phyloP scores from a whole-genome alignment of 2,888 invertebrate species.

The Drosophila cracens region DNA sequence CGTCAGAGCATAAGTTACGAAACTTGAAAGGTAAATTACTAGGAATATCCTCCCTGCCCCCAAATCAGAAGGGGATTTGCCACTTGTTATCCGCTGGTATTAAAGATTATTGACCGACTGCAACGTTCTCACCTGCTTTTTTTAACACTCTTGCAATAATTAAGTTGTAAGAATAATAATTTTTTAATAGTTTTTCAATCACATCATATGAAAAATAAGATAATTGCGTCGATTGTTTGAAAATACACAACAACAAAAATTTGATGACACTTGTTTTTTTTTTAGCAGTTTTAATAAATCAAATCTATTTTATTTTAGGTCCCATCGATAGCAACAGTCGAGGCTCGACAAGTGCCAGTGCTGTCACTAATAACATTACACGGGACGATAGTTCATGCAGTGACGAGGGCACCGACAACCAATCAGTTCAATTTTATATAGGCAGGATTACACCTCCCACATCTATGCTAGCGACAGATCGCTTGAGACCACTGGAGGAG shows the following conservation, averaged over 20 bases:
- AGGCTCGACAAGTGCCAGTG: slow-evolving; percentile 55
- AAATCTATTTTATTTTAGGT: slow-evolving; percentile 31
- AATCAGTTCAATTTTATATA: slow-evolving; percentile 79
- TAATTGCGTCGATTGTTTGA: neutral
- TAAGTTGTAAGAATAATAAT: neutral
- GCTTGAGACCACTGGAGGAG: neutral
- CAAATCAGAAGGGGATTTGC: no score
- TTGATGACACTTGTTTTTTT: neutral
- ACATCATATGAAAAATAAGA: neutral
- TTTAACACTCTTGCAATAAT: neutral
- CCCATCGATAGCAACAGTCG: slow-evolving; percentile 76
- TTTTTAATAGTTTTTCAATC: no score
- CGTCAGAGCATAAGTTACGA: neutral
- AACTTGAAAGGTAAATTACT: neutral
- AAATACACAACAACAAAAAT: neutral
- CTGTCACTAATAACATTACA: slow-evolving; percentile 60
- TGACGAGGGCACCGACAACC: slow-evolving; percentile 80
- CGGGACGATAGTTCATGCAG: slow-evolving; percentile 83
- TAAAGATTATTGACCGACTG: no score
- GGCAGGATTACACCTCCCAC: slow-evolving; percentile 46
- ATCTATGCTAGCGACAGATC: slow-evolving; percentile 23
- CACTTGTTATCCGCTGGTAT: no score
- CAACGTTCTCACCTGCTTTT: neutral
- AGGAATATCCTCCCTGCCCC: no score
- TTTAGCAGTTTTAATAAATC: neutral